phyloP scores from a whole-genome alignment of 2,113 vertebrate genomes.

The Anarhynchus alexandrinus region DNA sequence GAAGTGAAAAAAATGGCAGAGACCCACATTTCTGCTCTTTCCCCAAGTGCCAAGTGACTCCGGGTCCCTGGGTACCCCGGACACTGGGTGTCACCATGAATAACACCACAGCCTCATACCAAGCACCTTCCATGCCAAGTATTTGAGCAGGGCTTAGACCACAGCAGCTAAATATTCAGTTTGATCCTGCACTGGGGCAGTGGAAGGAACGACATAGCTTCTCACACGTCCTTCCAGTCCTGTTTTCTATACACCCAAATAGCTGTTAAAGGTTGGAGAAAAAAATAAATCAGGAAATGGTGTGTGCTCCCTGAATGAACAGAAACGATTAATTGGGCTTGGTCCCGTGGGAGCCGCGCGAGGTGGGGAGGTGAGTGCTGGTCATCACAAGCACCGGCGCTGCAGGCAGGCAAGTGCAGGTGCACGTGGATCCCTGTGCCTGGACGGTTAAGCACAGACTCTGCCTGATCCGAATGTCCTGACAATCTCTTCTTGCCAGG shows the following conservation, averaged over 20 bases:
- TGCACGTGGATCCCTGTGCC: neutral
- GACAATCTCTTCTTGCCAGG: neutral
- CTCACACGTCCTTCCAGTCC: neutral
- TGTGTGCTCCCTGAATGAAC: neutral
- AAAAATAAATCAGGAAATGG: neutral
- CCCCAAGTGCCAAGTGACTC: neutral
- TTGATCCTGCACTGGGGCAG: neutral
- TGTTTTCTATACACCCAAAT: neutral
- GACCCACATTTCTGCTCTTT: neutral
- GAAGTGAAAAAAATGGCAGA: neutral
- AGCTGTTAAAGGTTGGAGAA: neutral
- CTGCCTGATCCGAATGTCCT: neutral
- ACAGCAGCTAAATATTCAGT: neutral
- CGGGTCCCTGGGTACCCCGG: neutral
- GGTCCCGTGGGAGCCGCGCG: neutral
- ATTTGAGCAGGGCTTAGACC: neutral
- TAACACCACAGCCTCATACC: neutral
- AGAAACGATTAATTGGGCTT: neutral
- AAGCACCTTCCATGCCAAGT: neutral
- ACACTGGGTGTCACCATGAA: neutral
- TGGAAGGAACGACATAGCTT: neutral
- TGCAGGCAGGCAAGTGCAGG: fast-evolving
- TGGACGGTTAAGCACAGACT: neutral
- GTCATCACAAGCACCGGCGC: neutral
- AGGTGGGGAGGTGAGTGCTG: neutral